Evolutionary conservation across 2,888 invertebrate species (phyloP).

Genomic region (Amorpha juglandis): DNA sequence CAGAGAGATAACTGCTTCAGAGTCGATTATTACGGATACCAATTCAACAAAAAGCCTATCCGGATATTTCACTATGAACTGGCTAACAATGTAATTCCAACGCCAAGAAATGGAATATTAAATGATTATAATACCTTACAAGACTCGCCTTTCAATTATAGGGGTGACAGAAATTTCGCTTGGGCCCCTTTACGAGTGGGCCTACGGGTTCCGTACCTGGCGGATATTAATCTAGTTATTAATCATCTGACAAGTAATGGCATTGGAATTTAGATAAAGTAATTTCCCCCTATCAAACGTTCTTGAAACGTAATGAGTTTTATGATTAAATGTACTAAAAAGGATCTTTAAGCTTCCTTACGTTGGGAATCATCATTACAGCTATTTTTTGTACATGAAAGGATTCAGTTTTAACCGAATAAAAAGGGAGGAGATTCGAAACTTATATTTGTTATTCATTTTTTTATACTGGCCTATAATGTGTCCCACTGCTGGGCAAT

Average conservation of each 20-base stretch:
- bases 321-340: background rate
- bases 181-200: slow-evolving; percentile 6
- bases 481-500: too few species aligned
- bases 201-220: slow-evolving; percentile 8
- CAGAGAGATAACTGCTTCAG: too few species aligned
- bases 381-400: background rate
- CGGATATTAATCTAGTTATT: slow-evolving; percentile 27
- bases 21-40: too few species aligned
- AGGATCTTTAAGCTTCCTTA: background rate
- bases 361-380: background rate
- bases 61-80: background rate
- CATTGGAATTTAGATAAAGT: slow-evolving; percentile 27
- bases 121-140: slow-evolving; percentile 17
- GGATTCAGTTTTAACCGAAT: background rate
- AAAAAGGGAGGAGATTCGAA: background rate
- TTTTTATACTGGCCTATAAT: too few species aligned
- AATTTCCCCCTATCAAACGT: slow-evolving; percentile 20
- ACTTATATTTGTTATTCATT: too few species aligned
- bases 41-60: background rate
- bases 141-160: slow-evolving; percentile 21
- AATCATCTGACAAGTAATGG: slow-evolving; percentile 26
- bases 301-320: slow-evolving; percentile 17
- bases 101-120: slow-evolving; percentile 6
- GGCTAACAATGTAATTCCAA: background rate
- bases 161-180: slow-evolving; percentile 11